A percentile compares a stretch with the other conserved stretches of the same genome.
These are phyloP conservation scores for Cylindroiulus punctatus DNA, from an alignment of 2,888 invertebrate species.

Conservation along the genomic window DNA sequence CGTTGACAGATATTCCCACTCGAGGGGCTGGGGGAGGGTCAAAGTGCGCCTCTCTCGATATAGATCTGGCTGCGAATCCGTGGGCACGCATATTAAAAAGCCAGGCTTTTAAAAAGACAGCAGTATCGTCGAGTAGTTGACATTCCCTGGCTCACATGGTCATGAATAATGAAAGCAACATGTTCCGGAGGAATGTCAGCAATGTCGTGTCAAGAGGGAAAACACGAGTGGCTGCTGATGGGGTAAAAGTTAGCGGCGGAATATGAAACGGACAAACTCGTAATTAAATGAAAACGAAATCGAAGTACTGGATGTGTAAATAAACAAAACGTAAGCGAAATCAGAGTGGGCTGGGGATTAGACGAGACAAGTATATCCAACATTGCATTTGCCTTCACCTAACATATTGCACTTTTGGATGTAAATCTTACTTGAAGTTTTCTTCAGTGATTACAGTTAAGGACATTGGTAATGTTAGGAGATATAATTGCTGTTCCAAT, in stretches of 20 bases:
- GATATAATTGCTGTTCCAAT: no score
- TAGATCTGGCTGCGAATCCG: not conserved
- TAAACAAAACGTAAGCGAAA: not conserved
- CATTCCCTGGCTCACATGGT: not conserved
- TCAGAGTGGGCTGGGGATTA: not conserved
- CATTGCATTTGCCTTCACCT: no score
- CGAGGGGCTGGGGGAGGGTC: not conserved
- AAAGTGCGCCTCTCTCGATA: not conserved
- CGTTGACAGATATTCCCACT: not conserved
- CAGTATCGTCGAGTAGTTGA: conserved; percentile 18
- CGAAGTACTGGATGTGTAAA: not conserved
- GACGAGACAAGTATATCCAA: no score
- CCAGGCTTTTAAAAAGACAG: not conserved
- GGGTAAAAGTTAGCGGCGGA: not conserved
- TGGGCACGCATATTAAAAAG: conserved; percentile 37
- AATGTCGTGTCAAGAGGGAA: conserved; percentile 18
- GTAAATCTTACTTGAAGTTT: no score
- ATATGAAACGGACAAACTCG: not conserved
- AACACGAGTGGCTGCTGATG: not conserved
- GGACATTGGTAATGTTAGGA: no score
- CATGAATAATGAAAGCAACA: conserved; percentile 24
- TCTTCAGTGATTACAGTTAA: no score
- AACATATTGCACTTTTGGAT: no score
- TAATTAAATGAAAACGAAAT: not conserved
- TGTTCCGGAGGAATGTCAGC: conserved; percentile 24